Percentiles rank a stretch among this genome's conserved stretches.
phyloP scores from a whole-genome alignment of 2,797 vertebrate species.

The Sitta carolinensis region DNA sequence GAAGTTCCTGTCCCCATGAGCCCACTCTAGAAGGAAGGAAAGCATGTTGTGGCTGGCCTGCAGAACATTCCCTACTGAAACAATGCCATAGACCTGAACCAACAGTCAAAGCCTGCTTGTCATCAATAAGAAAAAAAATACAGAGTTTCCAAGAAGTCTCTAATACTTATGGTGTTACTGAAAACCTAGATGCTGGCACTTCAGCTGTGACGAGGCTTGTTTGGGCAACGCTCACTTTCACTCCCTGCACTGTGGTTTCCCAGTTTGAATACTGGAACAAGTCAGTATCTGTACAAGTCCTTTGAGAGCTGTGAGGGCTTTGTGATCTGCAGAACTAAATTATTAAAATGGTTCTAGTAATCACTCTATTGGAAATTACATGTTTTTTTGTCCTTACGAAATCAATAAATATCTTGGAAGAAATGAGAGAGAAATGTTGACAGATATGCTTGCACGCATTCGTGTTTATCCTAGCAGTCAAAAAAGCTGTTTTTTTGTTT shows the following conservation, averaged over 20 bases:
- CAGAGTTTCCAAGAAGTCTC: not conserved
- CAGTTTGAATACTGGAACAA: not conserved
- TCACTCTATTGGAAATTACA: not conserved
- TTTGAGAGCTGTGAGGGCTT: not conserved
- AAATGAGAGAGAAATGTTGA: not conserved
- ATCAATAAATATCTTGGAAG: not conserved
- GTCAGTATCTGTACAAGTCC: not conserved
- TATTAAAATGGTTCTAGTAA: slow-evolving; percentile 31
- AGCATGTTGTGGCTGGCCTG: accelerated
- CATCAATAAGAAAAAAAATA: not conserved
- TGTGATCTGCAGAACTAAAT: not conserved
- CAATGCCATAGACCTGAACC: not conserved
- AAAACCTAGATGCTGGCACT: not conserved
- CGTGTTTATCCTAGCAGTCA: slow-evolving; percentile 6
- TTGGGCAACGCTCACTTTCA: not conserved
- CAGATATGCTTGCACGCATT: not conserved
- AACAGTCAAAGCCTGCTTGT: not conserved
- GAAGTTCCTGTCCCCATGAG: not conserved
- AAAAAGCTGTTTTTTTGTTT: not conserved
- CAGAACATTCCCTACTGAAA: not conserved
- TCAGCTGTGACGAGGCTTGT: not conserved
- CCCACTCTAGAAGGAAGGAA: not conserved
- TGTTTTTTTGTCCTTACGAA: not conserved
- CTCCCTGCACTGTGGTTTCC: not conserved
- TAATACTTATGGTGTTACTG: not conserved